phyloP scores from a whole-genome alignment of 2,113 vertebrate species.

The Carollia perspicillata region DNA sequence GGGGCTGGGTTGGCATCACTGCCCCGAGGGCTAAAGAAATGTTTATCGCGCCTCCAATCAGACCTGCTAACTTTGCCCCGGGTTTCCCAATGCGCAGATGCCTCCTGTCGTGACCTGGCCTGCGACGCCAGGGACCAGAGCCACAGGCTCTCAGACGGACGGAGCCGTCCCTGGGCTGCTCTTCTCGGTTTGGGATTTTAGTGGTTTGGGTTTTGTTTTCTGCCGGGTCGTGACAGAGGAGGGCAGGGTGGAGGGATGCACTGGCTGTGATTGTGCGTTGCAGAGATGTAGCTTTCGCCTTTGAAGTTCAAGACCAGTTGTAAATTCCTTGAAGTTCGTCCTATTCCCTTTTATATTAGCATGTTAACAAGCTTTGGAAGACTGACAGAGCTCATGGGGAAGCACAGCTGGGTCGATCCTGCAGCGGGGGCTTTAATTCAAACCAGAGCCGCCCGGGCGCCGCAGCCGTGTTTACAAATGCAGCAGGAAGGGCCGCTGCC shows the following conservation, averaged over 20 bases:
- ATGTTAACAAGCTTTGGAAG: conserved; percentile 88
- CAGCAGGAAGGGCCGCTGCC: conserved; percentile 79
- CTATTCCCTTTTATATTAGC: conserved; percentile 87
- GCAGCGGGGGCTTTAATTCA: conserved; percentile 82
- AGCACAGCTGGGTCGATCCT: conserved; percentile 85
- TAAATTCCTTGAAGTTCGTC: conserved; percentile 87
- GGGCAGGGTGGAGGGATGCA: not conserved
- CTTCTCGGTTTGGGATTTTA: conserved; percentile 49
- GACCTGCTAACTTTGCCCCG: conserved; percentile 36
- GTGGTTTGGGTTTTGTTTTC: conserved; percentile 50
- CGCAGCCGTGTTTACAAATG: conserved; percentile 80
- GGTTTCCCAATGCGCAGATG: conserved; percentile 68
- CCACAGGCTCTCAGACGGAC: not conserved
- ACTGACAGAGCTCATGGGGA: conserved; percentile 84
- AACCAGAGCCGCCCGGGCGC: conserved; percentile 79
- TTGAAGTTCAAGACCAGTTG: conserved; percentile 88
- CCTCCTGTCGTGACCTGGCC: conserved; percentile 51
- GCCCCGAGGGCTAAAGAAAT: conserved; percentile 45
- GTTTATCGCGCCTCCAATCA: conserved; percentile 72
- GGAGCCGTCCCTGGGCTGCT: conserved; percentile 36
- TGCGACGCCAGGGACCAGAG: not conserved
- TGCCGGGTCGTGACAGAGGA: not conserved
- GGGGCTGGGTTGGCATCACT: not conserved
- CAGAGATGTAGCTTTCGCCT: conserved; percentile 75
- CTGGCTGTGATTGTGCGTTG: conserved; percentile 45